Percentiles rank a stretch among this genome's conserved stretches.
Evolutionary conservation across 2,888 invertebrate species (phyloP).

Genomic region (Drosophila testacea): DNA sequence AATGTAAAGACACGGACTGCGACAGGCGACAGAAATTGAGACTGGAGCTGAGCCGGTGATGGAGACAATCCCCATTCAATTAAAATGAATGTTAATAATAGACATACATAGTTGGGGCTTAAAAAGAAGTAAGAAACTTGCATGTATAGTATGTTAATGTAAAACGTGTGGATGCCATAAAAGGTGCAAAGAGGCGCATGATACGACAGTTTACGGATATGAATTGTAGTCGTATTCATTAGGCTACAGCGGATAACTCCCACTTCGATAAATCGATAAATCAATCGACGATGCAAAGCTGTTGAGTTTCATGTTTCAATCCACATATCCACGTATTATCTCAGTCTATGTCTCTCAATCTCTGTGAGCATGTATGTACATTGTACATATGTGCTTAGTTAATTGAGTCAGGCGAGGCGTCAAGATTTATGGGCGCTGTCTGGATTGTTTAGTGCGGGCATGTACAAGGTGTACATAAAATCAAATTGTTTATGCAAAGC

Average conservation of each 20-base stretch:
- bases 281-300: constrained; percentile 52
- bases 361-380: constrained; percentile 8
- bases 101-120: constrained; percentile 2
- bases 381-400: constrained; percentile 17
- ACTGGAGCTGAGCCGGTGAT: neutral
- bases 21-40: neutral
- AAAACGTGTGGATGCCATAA: constrained; percentile 61
- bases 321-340: neutral
- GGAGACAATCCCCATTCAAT: constrained; percentile 41
- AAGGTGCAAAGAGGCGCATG: constrained; percentile 60
- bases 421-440: constrained; percentile 64
- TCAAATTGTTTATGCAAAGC: constrained; percentile 65
- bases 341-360: neutral
- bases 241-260: constrained; percentile 39
- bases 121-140: constrained; percentile 9
- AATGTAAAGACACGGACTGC: neutral
- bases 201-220: constrained; percentile 49
- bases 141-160: constrained; percentile 44
- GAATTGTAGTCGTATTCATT: constrained; percentile 37
- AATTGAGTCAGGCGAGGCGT: constrained; percentile 62
- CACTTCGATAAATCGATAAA: constrained; percentile 52
- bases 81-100: constrained; percentile 33
- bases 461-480: constrained; percentile 59
- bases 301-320: constrained; percentile 38
- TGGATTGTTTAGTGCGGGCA: constrained; percentile 37